Base-by-base conservation (phyloP, 2,888 invertebrate species). In the Acholoe squamosa region DNA sequence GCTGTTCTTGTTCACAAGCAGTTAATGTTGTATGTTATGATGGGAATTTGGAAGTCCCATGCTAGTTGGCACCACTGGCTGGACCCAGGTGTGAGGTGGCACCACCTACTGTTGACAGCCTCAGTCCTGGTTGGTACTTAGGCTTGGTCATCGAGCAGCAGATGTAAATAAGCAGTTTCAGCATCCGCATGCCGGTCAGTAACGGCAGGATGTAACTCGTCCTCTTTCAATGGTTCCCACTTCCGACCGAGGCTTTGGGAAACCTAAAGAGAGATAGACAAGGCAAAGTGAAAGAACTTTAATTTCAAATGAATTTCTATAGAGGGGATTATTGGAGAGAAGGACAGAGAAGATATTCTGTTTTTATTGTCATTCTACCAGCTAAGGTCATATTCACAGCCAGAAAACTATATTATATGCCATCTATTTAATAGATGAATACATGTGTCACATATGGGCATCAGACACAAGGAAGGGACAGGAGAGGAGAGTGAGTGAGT, bases 151-250 rank as follows among this genome's bases (percentile, higher is more conserved):
- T 92, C 90, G 34, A 94, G 92, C 28, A 95, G 92, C 34, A 94
- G 93, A n/a, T 93, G 90, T 92, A 94, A 94, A 92, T 95, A 95
- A 10, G 94, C 94, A 19, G 91, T 92, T 91, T 95, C 95, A 34
- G 95, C 94, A 92, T 95, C 94, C 10, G 94, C 95, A 86, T 93
- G 92, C 43, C 92, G 93, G 92, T 94, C 93, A 89, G 93, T 93
- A 33, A 95, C 94, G 34, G 95, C 94, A 51, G 92, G 90, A 7
- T 97, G 97, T 91, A 97, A 95, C 92, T 97, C 96, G 51, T 95
- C 94, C 91, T 96, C 96, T 84, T 95, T 95, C 90, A 97, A 92
- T 19, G 97, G 97, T 92, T 96, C 96, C 97, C 97, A 97, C 61
- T 96, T 95, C 91, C 96, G 96, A 71, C 96, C 96, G 93, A 97